These are phyloP conservation scores for Proisotoma minuta DNA, from an alignment of 2,888 invertebrate species.

Conservation along the genomic window DNA sequence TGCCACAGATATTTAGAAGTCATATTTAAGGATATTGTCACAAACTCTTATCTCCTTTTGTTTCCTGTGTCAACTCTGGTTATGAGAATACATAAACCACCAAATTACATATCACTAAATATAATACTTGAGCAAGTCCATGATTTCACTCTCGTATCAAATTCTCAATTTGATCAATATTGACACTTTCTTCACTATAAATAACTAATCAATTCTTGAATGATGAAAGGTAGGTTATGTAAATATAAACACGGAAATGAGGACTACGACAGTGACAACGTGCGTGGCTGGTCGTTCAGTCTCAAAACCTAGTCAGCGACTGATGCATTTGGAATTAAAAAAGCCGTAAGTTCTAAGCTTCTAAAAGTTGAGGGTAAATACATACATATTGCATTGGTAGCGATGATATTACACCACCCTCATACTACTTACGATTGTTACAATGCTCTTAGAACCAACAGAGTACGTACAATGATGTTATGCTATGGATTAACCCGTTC, in stretches of 20 bases:
- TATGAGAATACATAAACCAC: too few relatives aligned
- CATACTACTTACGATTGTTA: neutral
- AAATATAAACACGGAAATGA: conserved; percentile 14
- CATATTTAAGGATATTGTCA: too few relatives aligned
- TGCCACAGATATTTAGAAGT: too few relatives aligned
- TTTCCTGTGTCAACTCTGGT: too few relatives aligned
- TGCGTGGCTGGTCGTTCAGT: conserved; percentile 1
- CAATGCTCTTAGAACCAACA: neutral
- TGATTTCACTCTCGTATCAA: neutral
- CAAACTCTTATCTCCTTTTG: too few relatives aligned
- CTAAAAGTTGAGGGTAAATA: neutral
- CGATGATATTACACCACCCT: neutral
- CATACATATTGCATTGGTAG: neutral
- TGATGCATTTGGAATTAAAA: conserved; percentile 7
- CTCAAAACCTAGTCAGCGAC: conserved; percentile 11
- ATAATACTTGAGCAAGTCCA: too few relatives aligned
- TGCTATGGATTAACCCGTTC: conserved; percentile 1
- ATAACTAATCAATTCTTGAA: neutral
- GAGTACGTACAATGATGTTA: neutral
- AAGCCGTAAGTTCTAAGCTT: conserved; percentile 4
- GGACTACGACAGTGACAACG: neutral
- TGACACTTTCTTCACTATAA: conserved; percentile 1
- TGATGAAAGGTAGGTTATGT: conserved; percentile 8
- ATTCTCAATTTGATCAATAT: neutral
- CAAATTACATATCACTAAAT: too few relatives aligned